Evolutionary conservation across 2,113 vertebrate species (phyloP), one percentile per base, ranked within the genome.

Genomic region (Morphnarchus princeps): DNA sequence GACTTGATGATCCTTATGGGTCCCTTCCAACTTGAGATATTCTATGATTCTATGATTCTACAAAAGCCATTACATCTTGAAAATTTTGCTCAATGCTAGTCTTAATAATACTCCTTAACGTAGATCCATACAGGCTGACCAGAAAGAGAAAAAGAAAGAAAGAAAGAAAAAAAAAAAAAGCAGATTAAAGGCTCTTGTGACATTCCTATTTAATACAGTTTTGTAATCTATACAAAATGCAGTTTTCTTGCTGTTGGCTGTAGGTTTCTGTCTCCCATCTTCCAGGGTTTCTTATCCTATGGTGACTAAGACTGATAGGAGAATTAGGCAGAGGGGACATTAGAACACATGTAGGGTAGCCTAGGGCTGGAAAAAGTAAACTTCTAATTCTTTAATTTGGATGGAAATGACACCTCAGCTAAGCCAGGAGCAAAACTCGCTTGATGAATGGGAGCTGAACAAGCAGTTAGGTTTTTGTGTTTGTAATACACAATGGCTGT

Each of bases 371-470:
- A 54, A 95, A 97, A 97, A 91, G 88, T 97, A 96, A 96, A 97
- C 94, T 96, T 94, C 81, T 91, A 96, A 97, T 97, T 96, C 93
- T 95, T 96, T 97, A 96, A 96, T 97, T 97, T 96, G 93, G 93
- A 96, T 87, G 86, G 93, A 97, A 98, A 96, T 96, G 95, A 95
- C 95, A 97, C 69, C 83, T 91, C 88, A 87, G 74, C 80, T 94
- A 96, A 97, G 86, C 96, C 93, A 95, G 91, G 26, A 96, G 95
- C 94, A 95, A 94, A 94, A 96, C 72, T 95, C 20, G 9, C 50
- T 91, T 97, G 94, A 97, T 94, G 89, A 94, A 97, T 96, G 94
- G 50, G 94, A 96, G 36, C 58, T 80, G 66, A 97, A 90, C 78
- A 90, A 92, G 78, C 71, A 83, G 74, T 87, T 82, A 73, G 67